Evolutionary conservation across 2,113 vertebrate species (phyloP), one percentile per base, ranked within the genome.

Genomic region (Felis chaus): DNA sequence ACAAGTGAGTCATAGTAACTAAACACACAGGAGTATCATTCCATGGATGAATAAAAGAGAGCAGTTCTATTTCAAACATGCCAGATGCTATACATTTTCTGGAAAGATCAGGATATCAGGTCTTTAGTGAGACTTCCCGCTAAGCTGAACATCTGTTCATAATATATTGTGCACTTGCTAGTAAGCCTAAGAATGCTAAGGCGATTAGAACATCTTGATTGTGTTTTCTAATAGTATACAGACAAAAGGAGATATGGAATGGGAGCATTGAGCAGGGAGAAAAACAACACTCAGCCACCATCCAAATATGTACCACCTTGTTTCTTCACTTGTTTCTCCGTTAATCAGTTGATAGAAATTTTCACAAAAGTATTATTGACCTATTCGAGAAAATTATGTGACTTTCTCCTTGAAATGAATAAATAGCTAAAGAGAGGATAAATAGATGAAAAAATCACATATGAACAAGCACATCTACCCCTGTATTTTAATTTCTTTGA

Each of bases 141-240:
- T 89, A 95, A 97, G 97, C 89, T 95, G 82, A 97, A 98, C 97
- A 98, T 98, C 97, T 98, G 98, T 95, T 98, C 89, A 83, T 96
- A 97, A 98, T 98, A 98, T 95, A 98, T 89, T 94, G 97, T 92
- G 89, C 95, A 97, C 74, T 98, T 98, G 95, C 94, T 97, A 74
- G 95, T 88, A 96, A 97, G 63, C 78, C 39, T 93, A 93, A 93
- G 91, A 97, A 97, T 80, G 73, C 63, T 89, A 93, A 97, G 88
- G 86, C 4, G 19, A 94, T 97, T 93, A 94, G 85, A 97, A 85
- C 68, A 97, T 96, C 97, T 97, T 94, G 97, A 93, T 79, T 93
- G 81, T 89, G 86, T 96, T 97, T 98, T 96, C 39, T 57, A 89
- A 41, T 80, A 89, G 55, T 68, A n/a, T 76, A 83, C 57, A 97